Conservation (phyloP, 2,113 vertebrate species). For the Picathartes gymnocephalus region DNA sequence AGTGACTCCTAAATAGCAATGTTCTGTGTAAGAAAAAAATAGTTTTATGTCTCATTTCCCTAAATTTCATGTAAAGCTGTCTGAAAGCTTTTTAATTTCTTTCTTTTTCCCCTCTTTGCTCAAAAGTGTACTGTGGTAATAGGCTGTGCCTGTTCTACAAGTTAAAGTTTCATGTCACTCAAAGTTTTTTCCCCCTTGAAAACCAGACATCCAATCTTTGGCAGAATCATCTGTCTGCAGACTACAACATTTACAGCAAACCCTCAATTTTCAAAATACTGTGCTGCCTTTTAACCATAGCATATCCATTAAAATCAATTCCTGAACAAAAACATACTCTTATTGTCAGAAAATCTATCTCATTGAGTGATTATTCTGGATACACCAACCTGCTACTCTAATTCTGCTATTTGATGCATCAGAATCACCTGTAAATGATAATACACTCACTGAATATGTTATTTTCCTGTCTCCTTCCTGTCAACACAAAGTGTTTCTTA, state of each 20-base stretch:
- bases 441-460: not conserved
- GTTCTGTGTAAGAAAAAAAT: not conserved
- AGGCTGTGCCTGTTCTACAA: not conserved
- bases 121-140: not conserved
- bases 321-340: not conserved
- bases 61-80: not conserved
- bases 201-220: not conserved
- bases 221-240: not conserved
- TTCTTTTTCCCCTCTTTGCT: not conserved
- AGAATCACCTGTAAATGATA: not conserved
- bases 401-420: not conserved
- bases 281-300: not conserved
- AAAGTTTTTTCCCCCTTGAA: not conserved
- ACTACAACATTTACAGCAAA: not conserved
- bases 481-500: not conserved
- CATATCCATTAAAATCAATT: not conserved
- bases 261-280: not conserved
- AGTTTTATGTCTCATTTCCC: not conserved
- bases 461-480: not conserved
- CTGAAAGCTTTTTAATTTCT: not conserved
- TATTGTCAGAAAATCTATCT: not conserved
- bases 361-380: not conserved
- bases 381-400: not conserved
- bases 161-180: not conserved
- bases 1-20: not conserved